These are phyloP conservation scores for Acronicta psi DNA, from an alignment of 2,888 invertebrate species.

Conservation along the genomic window DNA sequence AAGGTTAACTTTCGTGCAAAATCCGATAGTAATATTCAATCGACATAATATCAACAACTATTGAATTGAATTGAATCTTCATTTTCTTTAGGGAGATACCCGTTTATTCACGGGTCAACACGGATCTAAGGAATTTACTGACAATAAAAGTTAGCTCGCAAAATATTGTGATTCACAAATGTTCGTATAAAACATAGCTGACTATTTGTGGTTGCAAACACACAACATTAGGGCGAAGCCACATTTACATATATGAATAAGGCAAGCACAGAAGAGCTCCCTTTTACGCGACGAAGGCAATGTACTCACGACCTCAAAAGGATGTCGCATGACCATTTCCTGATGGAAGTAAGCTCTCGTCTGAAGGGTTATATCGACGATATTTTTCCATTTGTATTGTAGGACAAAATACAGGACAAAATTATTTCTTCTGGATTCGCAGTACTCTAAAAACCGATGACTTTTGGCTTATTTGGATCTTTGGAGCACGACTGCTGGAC, in stretches of 20 bases:
- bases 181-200: conserved; percentile 41
- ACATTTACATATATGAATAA: conserved; percentile 63
- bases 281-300: conserved; percentile 40
- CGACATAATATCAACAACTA: neutral
- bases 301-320: conserved; percentile 47
- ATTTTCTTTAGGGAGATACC: conserved; percentile 24
- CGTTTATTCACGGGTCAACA: neutral
- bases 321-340: conserved; percentile 56
- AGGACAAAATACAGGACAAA: conserved; percentile 2
- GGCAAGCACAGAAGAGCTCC: conserved; percentile 36
- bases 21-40: neutral
- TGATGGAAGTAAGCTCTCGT: conserved; percentile 49
- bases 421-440: neutral
- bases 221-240: conserved; percentile 50
- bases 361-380: conserved; percentile 26
- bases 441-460: neutral
- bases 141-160: conserved; percentile 12
- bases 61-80: conserved; percentile 16
- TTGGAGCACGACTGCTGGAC: neutral
- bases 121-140: conserved; percentile 9
- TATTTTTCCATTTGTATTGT: conserved; percentile 27
- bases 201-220: conserved; percentile 56
- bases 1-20: too few relatives aligned
- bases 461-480: conserved; percentile 6
- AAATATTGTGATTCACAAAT: conserved; percentile 39